Percentiles rank a stretch among this genome's conserved stretches.
Conservation (phyloP, 30 jellyfish, hydroid and myxozoan genomes). For the Rhopilema esculentum region DNA sequence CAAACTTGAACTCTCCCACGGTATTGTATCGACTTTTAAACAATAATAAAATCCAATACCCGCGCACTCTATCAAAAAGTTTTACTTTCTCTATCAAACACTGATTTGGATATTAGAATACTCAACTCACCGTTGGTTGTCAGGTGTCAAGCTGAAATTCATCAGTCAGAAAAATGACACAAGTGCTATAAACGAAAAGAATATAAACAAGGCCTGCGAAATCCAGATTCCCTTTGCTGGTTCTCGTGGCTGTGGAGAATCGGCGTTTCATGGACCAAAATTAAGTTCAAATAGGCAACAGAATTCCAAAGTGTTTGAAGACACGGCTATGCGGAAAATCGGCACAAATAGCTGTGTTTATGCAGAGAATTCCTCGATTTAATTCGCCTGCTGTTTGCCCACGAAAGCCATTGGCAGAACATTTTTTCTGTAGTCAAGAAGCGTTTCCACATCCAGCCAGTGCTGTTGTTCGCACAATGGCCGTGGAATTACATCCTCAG, state of each 20-base stretch:
- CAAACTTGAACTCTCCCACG: slow-evolving; percentile 12
- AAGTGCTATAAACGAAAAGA: neutral
- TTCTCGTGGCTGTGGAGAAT: neutral
- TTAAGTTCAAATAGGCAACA: neutral
- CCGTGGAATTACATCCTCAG: slow-evolving; percentile 3
- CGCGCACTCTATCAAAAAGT: neutral
- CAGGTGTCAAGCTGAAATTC: neutral
- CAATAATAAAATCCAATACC: neutral
- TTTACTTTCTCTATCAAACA: too few relatives aligned
- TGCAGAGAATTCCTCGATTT: slow-evolving; percentile 7
- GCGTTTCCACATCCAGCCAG: slow-evolving; percentile 60
- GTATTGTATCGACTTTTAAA: neutral
- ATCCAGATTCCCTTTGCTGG: neutral
- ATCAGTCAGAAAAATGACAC: too few relatives aligned
- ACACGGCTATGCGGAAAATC: neutral
- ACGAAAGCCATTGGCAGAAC: slow-evolving; percentile 11
- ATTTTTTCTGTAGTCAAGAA: slow-evolving; percentile 19
- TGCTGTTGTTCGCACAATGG: slow-evolving; percentile 10
- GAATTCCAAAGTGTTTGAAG: neutral
- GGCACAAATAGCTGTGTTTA: neutral
- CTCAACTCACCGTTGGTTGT: too few relatives aligned
- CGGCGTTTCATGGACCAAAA: neutral
- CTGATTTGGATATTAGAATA: too few relatives aligned
- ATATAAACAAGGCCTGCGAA: neutral
- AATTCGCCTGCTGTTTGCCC: slow-evolving; percentile 33